These are phyloP conservation scores for Brachyhypopomus gauderio DNA, from an alignment of 2,113 vertebrate species.

Conservation along the genomic window DNA sequence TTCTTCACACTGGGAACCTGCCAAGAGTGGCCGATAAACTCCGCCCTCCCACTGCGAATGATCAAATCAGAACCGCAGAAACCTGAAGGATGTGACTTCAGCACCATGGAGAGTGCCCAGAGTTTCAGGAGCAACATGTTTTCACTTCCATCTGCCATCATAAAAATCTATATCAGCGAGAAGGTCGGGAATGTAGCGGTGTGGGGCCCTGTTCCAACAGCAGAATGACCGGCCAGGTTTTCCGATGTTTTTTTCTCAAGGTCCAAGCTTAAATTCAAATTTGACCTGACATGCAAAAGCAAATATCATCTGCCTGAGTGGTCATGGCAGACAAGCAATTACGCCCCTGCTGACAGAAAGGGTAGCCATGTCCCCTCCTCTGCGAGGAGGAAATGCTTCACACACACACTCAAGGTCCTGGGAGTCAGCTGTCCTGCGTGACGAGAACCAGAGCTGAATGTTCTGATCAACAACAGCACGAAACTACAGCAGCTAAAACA, in stretches of 20 bases:
- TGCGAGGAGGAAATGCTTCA: conserved; percentile 8
- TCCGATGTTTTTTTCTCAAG: conserved; percentile 40
- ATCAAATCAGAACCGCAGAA: no score
- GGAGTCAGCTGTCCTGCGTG: conserved; percentile 25
- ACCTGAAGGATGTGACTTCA: not conserved
- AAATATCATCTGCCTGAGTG: conserved; percentile 55
- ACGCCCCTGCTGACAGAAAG: conserved; percentile 32
- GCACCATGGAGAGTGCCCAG: not conserved
- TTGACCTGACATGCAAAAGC: conserved; percentile 51
- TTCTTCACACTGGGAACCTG: not conserved
- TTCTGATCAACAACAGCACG: conserved; percentile 27
- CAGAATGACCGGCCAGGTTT: conserved; percentile 21
- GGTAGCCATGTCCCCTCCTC: conserved; percentile 41
- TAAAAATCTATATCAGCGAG: not conserved
- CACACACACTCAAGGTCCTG: conserved; percentile 34
- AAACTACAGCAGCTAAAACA: not conserved
- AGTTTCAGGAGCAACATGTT: not conserved
- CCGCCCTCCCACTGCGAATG: not conserved
- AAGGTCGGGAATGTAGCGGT: not conserved
- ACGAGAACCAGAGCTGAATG: conserved; percentile 11
- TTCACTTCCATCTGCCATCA: not conserved
- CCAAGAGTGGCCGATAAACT: no score
- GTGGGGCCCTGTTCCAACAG: not conserved
- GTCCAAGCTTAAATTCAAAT: conserved; percentile 47
- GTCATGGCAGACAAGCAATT: conserved; percentile 52